Evolutionary conservation across 37 sponge, comb jelly and placozoan species (phyloP).

Genomic region (Beroe ovata): DNA sequence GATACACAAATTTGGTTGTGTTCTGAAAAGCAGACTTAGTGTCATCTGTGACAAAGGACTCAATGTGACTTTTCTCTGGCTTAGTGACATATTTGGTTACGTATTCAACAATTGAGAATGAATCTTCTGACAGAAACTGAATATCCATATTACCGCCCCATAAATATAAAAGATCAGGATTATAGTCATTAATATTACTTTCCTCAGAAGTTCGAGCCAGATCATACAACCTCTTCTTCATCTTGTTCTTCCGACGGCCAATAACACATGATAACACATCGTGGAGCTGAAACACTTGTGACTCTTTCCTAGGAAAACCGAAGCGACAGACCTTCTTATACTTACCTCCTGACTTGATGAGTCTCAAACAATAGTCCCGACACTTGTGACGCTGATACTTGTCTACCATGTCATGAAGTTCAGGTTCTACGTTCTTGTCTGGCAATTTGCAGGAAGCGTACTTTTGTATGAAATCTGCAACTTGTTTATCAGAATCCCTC

Average conservation of each 20-base stretch:
- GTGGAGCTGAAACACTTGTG: no score
- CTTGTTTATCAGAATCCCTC: not conserved
- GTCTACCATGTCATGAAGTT: not conserved
- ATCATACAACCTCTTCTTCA: constrained; percentile 18
- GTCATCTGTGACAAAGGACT: not conserved
- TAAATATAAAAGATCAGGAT: not conserved
- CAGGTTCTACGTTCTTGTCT: not conserved
- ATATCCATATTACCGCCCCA: constrained; percentile 33
- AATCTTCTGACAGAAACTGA: not conserved
- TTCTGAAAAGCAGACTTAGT: not conserved
- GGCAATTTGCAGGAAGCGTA: not conserved
- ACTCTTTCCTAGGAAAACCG: no score
- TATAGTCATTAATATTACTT: not conserved
- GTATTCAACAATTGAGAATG: not conserved
- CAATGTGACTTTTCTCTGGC: not conserved
- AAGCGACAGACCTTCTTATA: no score
- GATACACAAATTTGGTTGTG: not conserved
- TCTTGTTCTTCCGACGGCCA: no score
- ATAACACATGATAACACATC: no score
- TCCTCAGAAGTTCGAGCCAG: not conserved
- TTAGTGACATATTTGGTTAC: not conserved
- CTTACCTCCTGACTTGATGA: no score
- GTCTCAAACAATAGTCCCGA: not conserved
- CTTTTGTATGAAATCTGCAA: not conserved
- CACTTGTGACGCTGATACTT: not conserved